Conservation (phyloP, 2,797 vertebrate species). For the Falco biarmicus region DNA sequence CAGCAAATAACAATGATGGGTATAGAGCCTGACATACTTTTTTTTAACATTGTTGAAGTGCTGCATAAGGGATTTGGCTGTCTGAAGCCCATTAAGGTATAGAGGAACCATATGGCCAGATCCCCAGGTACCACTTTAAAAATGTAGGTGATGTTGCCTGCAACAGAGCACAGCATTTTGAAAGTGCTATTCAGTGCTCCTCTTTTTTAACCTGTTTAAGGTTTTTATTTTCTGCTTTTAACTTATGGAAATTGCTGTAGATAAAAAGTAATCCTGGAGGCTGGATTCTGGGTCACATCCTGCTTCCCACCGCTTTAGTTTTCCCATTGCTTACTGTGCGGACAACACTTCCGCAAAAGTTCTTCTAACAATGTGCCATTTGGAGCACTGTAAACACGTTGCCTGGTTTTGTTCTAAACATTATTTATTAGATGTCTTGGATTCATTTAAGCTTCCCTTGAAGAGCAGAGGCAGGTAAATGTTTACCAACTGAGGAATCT, state of each 20-base stretch:
- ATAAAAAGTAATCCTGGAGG: neutral
- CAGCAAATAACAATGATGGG: neutral
- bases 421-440: neutral
- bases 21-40: neutral
- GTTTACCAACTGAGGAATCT: neutral
- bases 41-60: neutral
- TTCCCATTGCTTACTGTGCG: neutral
- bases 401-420: neutral
- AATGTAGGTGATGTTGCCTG: neutral
- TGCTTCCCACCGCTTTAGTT: neutral
- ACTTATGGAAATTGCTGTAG: neutral
- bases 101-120: neutral
- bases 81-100: neutral
- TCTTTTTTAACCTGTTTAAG: neutral
- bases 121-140: neutral
- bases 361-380: neutral
- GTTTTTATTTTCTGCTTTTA: constrained; percentile 10
- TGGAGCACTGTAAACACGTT: neutral
- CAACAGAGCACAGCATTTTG: neutral
- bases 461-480: neutral
- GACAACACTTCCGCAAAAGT: neutral
- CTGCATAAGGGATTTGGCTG: neutral
- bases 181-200: neutral
- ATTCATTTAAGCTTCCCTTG: neutral
- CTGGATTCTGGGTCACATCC: neutral